phyloP scores from a whole-genome alignment of 2,113 vertebrate genomes.

The Macaca fascicularis region DNA sequence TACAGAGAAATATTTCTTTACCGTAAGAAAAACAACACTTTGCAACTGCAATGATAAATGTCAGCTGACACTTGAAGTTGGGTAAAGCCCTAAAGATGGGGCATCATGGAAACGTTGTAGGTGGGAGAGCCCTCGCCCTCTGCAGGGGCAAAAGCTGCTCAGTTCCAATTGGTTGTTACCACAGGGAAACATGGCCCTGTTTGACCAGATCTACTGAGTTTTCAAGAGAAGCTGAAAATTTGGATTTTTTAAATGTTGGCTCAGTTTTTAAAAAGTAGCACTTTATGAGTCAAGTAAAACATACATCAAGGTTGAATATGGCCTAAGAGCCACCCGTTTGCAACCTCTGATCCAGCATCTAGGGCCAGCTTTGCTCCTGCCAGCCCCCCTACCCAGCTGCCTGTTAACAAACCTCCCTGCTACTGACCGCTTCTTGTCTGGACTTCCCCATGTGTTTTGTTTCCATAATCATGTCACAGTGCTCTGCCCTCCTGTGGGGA shows the following conservation, averaged over 20 bases:
- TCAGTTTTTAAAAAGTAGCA: neutral
- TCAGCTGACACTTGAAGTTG: neutral
- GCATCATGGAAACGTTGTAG: rapidly evolving
- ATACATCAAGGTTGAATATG: neutral
- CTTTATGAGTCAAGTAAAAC: neutral
- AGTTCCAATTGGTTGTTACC: neutral
- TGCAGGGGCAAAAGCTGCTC: neutral
- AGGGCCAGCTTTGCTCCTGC: neutral
- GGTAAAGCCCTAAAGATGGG: neutral
- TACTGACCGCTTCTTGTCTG: neutral
- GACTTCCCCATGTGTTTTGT: neutral
- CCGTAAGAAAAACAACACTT: neutral
- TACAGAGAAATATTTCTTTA: slow-evolving; percentile 46
- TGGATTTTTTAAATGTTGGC: neutral
- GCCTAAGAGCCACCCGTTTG: neutral
- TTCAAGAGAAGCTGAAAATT: slow-evolving; percentile 11
- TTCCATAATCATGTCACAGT: neutral
- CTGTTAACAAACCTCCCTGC: neutral
- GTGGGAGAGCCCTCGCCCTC: neutral
- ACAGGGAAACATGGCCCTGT: neutral
- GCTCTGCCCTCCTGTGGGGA: neutral
- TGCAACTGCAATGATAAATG: neutral
- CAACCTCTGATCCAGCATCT: neutral
- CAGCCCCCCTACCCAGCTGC: neutral
- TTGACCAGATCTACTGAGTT: neutral